phyloP scores from a whole-genome alignment of 2,888 invertebrate genomes.

The Tryphoninae sp. region DNA sequence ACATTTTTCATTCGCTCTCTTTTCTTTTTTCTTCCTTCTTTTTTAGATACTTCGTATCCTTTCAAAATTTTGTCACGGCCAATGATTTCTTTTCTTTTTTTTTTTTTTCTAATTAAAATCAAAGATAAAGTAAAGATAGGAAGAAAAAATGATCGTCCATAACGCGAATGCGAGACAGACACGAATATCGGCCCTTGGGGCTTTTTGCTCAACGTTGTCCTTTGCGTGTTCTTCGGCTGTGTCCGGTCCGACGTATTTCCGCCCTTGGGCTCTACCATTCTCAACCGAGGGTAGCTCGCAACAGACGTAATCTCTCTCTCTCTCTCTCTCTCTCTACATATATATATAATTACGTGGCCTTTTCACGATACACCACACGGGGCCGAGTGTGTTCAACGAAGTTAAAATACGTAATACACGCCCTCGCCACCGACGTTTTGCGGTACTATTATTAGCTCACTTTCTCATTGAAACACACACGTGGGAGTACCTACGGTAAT shows the following conservation, averaged over 20 bases:
- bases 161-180: constrained; percentile 28
- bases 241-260: constrained; percentile 55
- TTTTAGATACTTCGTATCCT: too few species aligned
- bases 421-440: constrained; percentile 54
- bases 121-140: not conserved
- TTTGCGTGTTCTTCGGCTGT: constrained; percentile 49
- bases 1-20: too few species aligned
- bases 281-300: constrained; percentile 20
- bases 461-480: constrained; percentile 64
- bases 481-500: constrained; percentile 55
- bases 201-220: constrained; percentile 42
- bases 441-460: constrained; percentile 63
- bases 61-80: not conserved
- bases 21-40: too few species aligned
- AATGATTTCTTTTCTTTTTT: not conserved
- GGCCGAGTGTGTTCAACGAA: constrained; percentile 13
- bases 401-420: constrained; percentile 51
- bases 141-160: constrained; percentile 17
- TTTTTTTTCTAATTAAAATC: not conserved
- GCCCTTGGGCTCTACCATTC: constrained; percentile 40
- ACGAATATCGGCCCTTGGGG: constrained; percentile 13
- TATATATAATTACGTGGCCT: not conserved
- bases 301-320: not conserved
- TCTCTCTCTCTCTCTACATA: too few species aligned
- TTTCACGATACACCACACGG: constrained; percentile 3